phyloP scores from a whole-genome alignment of 2,113 vertebrate species.

The Pardalotus punctatus region DNA sequence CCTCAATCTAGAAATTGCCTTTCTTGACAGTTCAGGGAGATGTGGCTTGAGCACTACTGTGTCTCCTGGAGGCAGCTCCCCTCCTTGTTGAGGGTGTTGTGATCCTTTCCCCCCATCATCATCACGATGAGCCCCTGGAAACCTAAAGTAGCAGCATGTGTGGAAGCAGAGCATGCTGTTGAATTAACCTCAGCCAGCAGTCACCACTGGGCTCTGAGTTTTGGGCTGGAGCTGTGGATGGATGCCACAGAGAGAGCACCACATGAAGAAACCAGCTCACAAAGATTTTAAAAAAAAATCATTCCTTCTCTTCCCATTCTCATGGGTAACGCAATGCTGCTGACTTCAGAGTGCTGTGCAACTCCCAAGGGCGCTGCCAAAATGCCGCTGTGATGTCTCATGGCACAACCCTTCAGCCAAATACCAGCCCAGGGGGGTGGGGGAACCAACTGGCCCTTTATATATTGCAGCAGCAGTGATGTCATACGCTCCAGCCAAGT shows the following conservation, averaged over 20 bases:
- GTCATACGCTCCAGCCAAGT: background rate
- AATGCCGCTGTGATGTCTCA: constrained; percentile 21
- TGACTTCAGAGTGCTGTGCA: background rate
- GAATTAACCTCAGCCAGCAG: background rate
- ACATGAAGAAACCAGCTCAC: background rate
- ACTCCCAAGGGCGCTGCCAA: background rate
- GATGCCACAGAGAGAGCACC: background rate
- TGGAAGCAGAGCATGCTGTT: background rate
- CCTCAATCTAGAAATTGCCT: background rate
- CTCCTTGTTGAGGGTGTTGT: background rate
- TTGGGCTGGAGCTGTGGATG: background rate
- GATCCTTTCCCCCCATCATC: background rate
- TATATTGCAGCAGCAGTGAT: constrained; percentile 48
- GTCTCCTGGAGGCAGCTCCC: background rate
- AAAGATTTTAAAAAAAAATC: background rate
- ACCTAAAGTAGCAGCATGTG: background rate
- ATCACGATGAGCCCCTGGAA: background rate
- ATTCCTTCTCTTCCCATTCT: background rate
- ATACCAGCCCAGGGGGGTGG: background rate
- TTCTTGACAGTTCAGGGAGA: background rate
- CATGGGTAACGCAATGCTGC: background rate
- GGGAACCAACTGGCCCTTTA: background rate
- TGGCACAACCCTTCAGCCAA: constrained; percentile 34
- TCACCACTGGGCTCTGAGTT: background rate
- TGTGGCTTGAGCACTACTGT: background rate